These are phyloP conservation scores for Poecilobothrus nobilitatus DNA, from an alignment of 2,888 invertebrate genomes.

Conservation along the genomic window DNA sequence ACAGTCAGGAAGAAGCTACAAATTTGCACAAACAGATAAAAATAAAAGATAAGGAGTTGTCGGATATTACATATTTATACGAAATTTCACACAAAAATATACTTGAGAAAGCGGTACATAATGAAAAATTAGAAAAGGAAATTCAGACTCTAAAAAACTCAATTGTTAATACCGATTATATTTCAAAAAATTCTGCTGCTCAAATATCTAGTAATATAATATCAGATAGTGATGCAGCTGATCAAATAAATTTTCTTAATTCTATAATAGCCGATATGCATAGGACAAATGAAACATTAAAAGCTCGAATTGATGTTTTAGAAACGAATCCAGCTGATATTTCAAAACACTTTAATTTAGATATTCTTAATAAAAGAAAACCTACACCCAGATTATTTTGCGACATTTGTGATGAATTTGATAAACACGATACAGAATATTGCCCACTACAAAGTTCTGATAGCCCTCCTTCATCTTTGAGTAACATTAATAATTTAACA, in stretches of 20 bases:
- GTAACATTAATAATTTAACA: constrained; percentile 26
- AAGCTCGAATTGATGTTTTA: constrained; percentile 68
- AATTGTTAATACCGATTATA: background rate
- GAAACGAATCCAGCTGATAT: constrained; percentile 46
- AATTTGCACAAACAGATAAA: constrained; percentile 33
- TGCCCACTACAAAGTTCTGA: constrained; percentile 77
- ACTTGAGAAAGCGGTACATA: constrained; percentile 28
- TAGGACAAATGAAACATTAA: constrained; percentile 77
- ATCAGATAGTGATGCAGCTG: constrained; percentile 45
- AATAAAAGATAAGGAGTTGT: constrained; percentile 38
- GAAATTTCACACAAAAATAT: background rate
- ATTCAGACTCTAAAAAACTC: constrained; percentile 26
- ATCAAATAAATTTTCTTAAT: constrained; percentile 84
- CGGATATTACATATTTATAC: constrained; percentile 16
- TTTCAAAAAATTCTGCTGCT: background rate
- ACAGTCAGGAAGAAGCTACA: constrained; percentile 33
- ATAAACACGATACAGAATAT: constrained; percentile 94
- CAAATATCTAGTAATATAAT: background rate
- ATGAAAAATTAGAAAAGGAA: constrained; percentile 29
- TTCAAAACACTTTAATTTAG: background rate
- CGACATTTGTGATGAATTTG: constrained; percentile 96
- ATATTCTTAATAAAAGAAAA: constrained; percentile 41
- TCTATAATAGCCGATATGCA: constrained; percentile 96
- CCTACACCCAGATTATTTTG: constrained; percentile 80
- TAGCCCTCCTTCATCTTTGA: constrained; percentile 37